Evolutionary conservation across 2,113 vertebrate species (phyloP).

Genomic region (Piprites chloris): DNA sequence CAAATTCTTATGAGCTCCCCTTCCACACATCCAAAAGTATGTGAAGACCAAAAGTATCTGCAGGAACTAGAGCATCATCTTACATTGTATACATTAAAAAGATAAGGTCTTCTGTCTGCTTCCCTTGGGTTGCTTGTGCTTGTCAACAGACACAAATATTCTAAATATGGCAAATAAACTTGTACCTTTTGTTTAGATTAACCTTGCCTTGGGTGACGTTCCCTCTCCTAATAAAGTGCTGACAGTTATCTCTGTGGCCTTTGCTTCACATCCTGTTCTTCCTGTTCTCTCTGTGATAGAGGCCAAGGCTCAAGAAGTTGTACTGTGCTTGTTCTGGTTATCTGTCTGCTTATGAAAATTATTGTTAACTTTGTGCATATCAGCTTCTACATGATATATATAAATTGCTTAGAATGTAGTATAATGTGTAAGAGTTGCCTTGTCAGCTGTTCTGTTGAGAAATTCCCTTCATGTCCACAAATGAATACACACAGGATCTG

Average conservation of each 20-base stretch:
- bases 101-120: not conserved
- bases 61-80: not conserved
- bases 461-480: not conserved
- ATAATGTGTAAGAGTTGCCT: not conserved
- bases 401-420: not conserved
- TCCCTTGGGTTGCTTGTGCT: not conserved
- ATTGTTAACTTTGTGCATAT: not conserved
- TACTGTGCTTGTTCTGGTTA: not conserved
- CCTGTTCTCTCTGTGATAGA: not conserved
- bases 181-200: not conserved
- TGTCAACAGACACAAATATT: not conserved
- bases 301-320: not conserved
- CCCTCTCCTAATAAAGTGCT: not conserved
- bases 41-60: not conserved
- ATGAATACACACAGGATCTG: not conserved
- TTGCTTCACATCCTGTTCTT: conserved; percentile 25
- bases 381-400: not conserved
- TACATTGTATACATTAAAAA: not conserved
- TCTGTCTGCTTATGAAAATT: not conserved
- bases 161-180: not conserved
- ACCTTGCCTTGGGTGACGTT: not conserved
- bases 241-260: not conserved
- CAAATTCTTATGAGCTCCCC: not conserved
- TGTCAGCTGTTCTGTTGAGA: not conserved
- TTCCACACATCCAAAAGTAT: not conserved